A percentile compares a stretch with the other conserved stretches of the same genome.
phyloP scores from a whole-genome alignment of 1,140 invertebrate species.

The Ostrea edulis region DNA sequence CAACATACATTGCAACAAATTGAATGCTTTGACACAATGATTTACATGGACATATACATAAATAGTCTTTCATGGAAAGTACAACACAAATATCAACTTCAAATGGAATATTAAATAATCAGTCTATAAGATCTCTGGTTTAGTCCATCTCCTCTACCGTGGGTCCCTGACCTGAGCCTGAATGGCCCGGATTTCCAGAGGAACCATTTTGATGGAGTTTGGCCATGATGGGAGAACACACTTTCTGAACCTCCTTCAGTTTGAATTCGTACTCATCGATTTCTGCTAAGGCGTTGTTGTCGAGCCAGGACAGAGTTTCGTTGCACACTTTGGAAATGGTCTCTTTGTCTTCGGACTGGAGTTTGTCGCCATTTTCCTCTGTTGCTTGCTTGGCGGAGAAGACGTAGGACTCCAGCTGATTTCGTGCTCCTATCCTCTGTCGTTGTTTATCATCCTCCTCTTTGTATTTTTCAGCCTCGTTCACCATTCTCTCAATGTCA shows the following conservation, averaged over 20 bases:
- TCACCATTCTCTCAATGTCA: slow-evolving; percentile 82
- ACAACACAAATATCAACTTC: too few relatives aligned
- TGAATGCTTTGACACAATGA: too few relatives aligned
- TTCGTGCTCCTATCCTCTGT: slow-evolving; percentile 91
- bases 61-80: too few relatives aligned
- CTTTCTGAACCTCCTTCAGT: slow-evolving; percentile 76
- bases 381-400: slow-evolving; percentile 95
- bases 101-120: too few relatives aligned
- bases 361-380: slow-evolving; percentile 83
- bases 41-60: too few relatives aligned
- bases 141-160: slow-evolving; percentile 49
- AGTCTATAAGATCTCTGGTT: not conserved
- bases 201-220: not conserved
- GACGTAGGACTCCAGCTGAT: slow-evolving; percentile 64
- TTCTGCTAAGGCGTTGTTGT: slow-evolving; percentile 79
- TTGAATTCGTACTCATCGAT: slow-evolving; percentile 79
- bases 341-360: slow-evolving; percentile 76
- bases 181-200: not conserved
- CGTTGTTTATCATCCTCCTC: slow-evolving; percentile 88
- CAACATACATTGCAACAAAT: too few relatives aligned
- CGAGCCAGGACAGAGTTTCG: slow-evolving; percentile 79
- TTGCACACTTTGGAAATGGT: not conserved
- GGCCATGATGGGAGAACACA: slow-evolving; percentile 34
- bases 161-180: slow-evolving; percentile 9
- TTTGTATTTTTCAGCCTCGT: slow-evolving; percentile 82